Conservation (phyloP, 2,888 invertebrate genomes). For the Cosmia pyralina region DNA sequence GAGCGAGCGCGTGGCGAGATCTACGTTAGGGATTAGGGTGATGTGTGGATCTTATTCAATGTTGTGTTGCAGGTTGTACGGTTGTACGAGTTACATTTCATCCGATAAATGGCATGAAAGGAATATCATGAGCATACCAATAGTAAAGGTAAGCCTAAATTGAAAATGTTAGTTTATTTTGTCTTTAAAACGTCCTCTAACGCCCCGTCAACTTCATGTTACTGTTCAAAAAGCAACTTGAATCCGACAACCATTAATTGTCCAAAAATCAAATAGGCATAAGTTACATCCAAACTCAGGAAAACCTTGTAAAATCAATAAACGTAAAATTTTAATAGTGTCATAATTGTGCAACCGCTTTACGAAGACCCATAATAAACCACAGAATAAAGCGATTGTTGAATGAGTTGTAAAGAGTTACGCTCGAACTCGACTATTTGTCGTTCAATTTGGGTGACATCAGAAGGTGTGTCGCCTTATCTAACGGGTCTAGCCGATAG, state of each 20-base stretch:
- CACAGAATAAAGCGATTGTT: slow-evolving; percentile 33
- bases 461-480: slow-evolving; percentile 42
- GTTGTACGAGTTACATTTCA: not conserved
- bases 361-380: slow-evolving; percentile 49
- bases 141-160: not conserved
- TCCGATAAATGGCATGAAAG: not conserved
- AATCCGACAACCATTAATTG: slow-evolving; percentile 18
- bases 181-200: not conserved
- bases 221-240: not conserved
- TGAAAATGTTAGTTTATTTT: not conserved
- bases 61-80: not conserved
- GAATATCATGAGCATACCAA: not conserved
- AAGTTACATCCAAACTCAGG: slow-evolving; percentile 48
- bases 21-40: slow-evolving; percentile 11
- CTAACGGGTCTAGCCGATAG: slow-evolving; percentile 30
- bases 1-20: not conserved
- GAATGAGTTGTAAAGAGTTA: slow-evolving; percentile 47
- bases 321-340: slow-evolving; percentile 63
- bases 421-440: slow-evolving; percentile 9
- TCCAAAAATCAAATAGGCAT: slow-evolving; percentile 37
- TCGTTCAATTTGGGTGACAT: slow-evolving; percentile 5
- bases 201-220: not conserved
- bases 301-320: slow-evolving; percentile 65
- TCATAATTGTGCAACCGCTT: slow-evolving; percentile 61
- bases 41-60: not conserved